Percentiles rank a stretch among this genome's conserved stretches.
Conservation (phyloP, 64 coral and sea anemone species). For the Trachythela sp. region DNA sequence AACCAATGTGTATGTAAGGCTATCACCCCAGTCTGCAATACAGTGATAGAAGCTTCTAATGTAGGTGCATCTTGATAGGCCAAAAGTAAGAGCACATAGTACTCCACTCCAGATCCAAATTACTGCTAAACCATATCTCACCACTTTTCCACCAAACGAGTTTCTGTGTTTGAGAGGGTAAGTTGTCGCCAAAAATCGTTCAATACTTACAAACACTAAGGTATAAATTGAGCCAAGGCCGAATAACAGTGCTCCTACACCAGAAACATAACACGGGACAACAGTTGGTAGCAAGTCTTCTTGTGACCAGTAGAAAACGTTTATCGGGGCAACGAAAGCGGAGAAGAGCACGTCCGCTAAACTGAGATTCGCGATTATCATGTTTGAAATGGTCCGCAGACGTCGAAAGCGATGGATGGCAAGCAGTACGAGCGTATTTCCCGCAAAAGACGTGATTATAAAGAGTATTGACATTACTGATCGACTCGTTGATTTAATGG, state of each 20-base stretch:
- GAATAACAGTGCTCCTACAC: neutral
- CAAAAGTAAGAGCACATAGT: neutral
- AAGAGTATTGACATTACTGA: neutral
- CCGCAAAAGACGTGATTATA: neutral
- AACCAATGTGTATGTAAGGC: neutral
- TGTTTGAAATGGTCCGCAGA: neutral
- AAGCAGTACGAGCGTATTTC: neutral
- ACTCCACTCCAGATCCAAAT: neutral
- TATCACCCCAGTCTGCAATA: neutral
- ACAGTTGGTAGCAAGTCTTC: neutral
- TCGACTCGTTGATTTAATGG: neutral
- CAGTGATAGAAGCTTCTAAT: neutral
- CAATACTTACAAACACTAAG: neutral
- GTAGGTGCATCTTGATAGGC: neutral
- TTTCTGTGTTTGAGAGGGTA: neutral
- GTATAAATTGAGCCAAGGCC: neutral
- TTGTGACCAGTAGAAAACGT: neutral
- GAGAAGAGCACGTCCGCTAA: neutral
- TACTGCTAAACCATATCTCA: neutral
- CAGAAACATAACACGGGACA: neutral
- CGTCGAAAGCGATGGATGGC: neutral
- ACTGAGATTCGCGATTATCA: neutral
- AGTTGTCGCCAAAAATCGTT: neutral
- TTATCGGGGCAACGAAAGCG: neutral
- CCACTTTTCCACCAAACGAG: neutral